phyloP scores from a whole-genome alignment of 1,140 invertebrate genomes.

The Galleria mellonella region DNA sequence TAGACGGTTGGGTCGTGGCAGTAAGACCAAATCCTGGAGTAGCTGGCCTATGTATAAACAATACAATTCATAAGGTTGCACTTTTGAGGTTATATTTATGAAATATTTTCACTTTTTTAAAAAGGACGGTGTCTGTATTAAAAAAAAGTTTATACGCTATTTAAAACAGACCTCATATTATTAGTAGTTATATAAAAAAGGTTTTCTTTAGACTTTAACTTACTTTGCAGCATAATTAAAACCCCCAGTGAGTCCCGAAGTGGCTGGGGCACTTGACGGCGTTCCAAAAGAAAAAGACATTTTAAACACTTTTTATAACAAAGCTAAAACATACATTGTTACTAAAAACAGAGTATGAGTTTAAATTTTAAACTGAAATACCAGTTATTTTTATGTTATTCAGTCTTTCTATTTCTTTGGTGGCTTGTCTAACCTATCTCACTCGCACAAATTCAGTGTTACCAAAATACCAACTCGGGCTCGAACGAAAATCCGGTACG shows the following conservation, averaged over 20 bases:
- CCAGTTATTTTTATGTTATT: too few relatives aligned
- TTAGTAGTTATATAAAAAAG: too few relatives aligned
- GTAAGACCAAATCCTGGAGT: slow-evolving; percentile 54
- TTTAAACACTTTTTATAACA: slow-evolving; percentile 2
- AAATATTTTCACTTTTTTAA: not conserved
- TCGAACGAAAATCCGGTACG: too few relatives aligned
- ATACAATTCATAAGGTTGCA: not conserved
- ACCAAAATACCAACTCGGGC: too few relatives aligned
- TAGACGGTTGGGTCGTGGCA: slow-evolving; percentile 43
- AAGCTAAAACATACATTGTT: too few relatives aligned
- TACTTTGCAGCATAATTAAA: slow-evolving; percentile 69
- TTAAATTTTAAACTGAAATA: too few relatives aligned
- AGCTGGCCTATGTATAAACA: slow-evolving; percentile 37
- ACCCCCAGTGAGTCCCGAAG: slow-evolving; percentile 38
- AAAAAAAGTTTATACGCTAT: not conserved
- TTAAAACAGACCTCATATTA: too few relatives aligned
- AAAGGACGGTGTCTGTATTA: not conserved
- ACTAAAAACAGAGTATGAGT: too few relatives aligned
- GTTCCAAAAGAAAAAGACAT: slow-evolving; percentile 64
- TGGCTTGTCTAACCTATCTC: too few relatives aligned
- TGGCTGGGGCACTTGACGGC: slow-evolving; percentile 58
- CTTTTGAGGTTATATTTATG: slow-evolving; percentile 7
- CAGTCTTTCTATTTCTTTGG: too few relatives aligned
- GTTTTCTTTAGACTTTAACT: slow-evolving; percentile 15
- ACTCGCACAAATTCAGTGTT: too few relatives aligned